A percentile compares a stretch with the other conserved stretches of the same genome.
phyloP scores from a whole-genome alignment of 2,888 invertebrate species.

The Ariolimax columbianus region DNA sequence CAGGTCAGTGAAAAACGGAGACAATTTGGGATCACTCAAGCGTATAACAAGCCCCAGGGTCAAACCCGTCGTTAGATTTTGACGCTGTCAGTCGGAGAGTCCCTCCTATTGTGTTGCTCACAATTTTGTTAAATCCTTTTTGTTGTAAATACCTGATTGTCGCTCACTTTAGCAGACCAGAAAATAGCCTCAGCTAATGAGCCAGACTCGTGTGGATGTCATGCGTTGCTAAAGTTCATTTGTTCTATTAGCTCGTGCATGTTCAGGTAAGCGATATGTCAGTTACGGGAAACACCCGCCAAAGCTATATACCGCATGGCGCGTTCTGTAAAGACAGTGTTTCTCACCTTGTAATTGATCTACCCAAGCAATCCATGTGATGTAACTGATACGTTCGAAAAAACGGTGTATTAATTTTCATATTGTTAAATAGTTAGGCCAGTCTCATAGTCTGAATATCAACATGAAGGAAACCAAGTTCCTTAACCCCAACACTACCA shows the following conservation, averaged over 20 bases:
- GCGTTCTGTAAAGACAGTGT: no score
- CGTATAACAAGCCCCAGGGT: not conserved
- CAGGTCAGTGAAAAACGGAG: not conserved
- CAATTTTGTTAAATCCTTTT: not conserved
- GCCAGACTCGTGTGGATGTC: not conserved
- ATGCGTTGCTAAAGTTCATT: not conserved
- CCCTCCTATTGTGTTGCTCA: not conserved
- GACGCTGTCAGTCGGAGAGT: not conserved
- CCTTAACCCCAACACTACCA: no score
- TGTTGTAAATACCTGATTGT: not conserved
- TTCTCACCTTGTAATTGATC: no score
- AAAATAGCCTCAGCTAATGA: not conserved
- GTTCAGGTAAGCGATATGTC: not conserved
- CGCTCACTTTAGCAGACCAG: not conserved
- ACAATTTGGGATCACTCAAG: not conserved
- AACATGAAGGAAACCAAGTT: no score
- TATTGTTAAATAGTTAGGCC: no score
- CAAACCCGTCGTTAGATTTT: not conserved
- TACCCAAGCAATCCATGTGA: no score
- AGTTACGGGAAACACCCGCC: not conserved
- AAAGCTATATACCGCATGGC: no score
- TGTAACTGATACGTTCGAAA: no score
- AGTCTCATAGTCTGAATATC: no score
- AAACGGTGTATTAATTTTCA: no score
- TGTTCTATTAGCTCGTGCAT: not conserved